Percentiles rank a stretch among this genome's conserved stretches.
Evolutionary conservation across 2,888 invertebrate genomes (phyloP).

Genomic region (Portevinia maculata): DNA sequence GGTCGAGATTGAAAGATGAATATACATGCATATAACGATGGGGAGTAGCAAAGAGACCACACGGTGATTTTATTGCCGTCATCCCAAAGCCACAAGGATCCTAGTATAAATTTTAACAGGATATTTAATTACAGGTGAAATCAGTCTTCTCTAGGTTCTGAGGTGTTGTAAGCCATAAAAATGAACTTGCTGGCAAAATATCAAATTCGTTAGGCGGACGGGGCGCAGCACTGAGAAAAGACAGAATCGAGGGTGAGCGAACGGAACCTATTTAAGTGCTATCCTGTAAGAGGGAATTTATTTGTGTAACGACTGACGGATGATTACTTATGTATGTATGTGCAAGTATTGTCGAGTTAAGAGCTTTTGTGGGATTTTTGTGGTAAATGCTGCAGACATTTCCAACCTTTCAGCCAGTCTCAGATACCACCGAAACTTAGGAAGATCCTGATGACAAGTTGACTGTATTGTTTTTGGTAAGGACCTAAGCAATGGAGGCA

Average conservation of each 20-base stretch:
- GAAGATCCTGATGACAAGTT: conserved; percentile 51
- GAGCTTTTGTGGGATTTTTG: conserved; percentile 70
- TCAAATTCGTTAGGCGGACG: conserved; percentile 56
- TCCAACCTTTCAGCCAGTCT: no score
- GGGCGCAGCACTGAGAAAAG: no score
- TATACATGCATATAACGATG: conserved; percentile 32
- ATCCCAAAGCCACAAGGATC: conserved; percentile 65
- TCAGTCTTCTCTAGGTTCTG: conserved; percentile 56
- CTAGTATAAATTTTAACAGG: conserved; percentile 67
- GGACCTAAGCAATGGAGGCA: no score
- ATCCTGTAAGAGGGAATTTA: conserved; percentile 24
- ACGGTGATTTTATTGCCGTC: conserved; percentile 70
- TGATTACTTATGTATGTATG: conserved; percentile 16
- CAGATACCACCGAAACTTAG: conserved; percentile 7
- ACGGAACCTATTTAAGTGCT: conserved; percentile 22
- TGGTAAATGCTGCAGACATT: conserved; percentile 47
- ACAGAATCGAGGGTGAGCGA: no score
- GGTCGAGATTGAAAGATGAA: conserved; percentile 58
- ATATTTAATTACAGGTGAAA: conserved; percentile 74
- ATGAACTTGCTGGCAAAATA: conserved; percentile 57
- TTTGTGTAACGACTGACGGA: conserved; percentile 50
- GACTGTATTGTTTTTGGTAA: conserved; percentile 5
- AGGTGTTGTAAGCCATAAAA: conserved; percentile 70
- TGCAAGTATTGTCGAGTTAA: conserved; percentile 45
- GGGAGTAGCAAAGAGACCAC: conserved; percentile 50